phyloP scores from a whole-genome alignment of 2,797 vertebrate species.

The Poliocrania exsul region DNA sequence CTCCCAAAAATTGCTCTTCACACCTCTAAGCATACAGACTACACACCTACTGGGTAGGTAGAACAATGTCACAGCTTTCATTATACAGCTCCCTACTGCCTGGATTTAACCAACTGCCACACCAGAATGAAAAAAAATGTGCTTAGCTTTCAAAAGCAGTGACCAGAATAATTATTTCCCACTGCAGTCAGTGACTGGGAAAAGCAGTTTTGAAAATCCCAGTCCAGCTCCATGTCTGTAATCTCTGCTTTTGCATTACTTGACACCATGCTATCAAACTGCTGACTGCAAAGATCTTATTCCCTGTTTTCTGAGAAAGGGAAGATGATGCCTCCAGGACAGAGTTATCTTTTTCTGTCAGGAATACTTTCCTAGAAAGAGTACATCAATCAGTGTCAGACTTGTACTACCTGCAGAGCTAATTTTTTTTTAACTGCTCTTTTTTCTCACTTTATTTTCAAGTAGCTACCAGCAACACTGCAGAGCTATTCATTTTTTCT shows the following conservation, averaged over 20 bases:
- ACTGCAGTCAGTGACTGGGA: neutral
- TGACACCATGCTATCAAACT: neutral
- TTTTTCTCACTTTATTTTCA: neutral
- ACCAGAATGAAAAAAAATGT: neutral
- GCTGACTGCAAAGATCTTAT: neutral
- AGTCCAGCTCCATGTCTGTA: neutral
- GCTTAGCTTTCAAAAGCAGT: slow-evolving; percentile 21
- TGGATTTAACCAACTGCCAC: neutral
- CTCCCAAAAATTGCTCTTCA: neutral
- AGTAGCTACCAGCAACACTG: neutral
- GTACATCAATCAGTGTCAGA: neutral
- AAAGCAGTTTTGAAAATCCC: slow-evolving; percentile 19
- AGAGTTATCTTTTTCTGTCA: neutral
- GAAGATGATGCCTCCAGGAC: neutral
- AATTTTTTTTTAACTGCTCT: neutral
- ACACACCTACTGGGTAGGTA: neutral
- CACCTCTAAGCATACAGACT: neutral
- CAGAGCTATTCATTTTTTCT: neutral
- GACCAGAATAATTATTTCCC: slow-evolving; percentile 22
- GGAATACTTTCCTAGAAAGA: slow-evolving; percentile 6
- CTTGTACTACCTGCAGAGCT: neutral
- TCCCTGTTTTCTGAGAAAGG: neutral
- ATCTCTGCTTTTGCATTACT: neutral
- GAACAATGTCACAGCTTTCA: neutral
- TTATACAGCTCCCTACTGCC: neutral